Base-by-base conservation (phyloP, 2,888 invertebrate genomes). In the Hybos culiciformis region DNA sequence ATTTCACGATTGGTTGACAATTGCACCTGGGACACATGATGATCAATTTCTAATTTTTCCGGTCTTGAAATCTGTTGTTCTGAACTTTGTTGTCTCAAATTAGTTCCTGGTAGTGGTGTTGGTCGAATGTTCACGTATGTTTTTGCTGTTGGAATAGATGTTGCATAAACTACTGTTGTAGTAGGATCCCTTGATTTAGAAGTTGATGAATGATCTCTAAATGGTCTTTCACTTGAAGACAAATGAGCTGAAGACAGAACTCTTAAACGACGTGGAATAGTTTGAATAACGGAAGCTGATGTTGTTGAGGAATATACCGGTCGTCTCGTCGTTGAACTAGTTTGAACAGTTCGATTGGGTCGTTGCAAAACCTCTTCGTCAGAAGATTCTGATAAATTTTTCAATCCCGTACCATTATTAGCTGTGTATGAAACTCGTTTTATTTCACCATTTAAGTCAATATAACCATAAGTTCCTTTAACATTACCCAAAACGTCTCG, bases 391-490 rank as follows among this genome's bases (percentile, higher is more conserved):
- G 42, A 29, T 8, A 18, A 36, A 61, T 39, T 70, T 62, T 40
- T 67, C 60, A 34, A 58, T 55, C 12, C 70, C 66, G 72, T 70
- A 43, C 65, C 68, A 39, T 71, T 71, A 57, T 70, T 70, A 7
- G 70, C 68, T 15, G 71, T 70, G 61, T 86, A 86, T 2, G 84
- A 82, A 41, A 86, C 82, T 44, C 83, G 72, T 67, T 85, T 84
- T 44, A 85, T 76, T 59, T 81, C 78, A 7, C 86, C 85, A 56
- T 76, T 73, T 44, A 77, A 77, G 56, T 84, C 84, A 39, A 85
- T 71, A 61, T 82, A 86, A 34, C 86, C 86, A 56, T 83, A 86
- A 41, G 84, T 85, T 32, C 85, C 85, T 62, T 83, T 84, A 49
- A 85, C 80, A 60, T 83, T 82, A 8, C 84, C 84, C 47, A 77